Evolutionary conservation across 2,888 invertebrate genomes (phyloP), one percentile per base, ranked within the genome.

Genomic region (Miltochrista miniata): DNA sequence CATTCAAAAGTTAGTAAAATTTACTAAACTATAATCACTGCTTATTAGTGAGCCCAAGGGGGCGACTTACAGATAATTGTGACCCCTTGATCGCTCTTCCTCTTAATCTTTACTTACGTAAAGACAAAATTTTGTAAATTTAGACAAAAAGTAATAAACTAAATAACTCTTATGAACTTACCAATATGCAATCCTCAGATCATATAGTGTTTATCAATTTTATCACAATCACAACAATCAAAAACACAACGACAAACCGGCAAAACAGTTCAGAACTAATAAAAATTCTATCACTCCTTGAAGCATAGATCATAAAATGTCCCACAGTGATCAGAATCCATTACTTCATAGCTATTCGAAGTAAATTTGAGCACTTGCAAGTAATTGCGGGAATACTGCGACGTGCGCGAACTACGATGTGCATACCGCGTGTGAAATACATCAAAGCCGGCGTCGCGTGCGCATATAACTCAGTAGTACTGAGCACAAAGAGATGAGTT

Each of bases 381-480:
- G 63, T 65, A 63, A 68, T 68, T 65, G 66, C 53, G 49, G 34
- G 31, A 43, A 60, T 61, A 56, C 64, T 50, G 61, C 70, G 73
- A 70, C 79, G 79, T 78, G 79, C 75, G 71, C 65, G 51, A 63
- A 61, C 54, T 54, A 39, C 57, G 72, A 56, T 72, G 70, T 66
- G 66, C 66, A 45, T 52, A 50, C 60, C 57, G 54, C 74, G 71
- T 78, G 73, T 78, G 79, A 79, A 76, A 55, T 44, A 53, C 41
- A 39, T 9, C 51, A 51, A 42, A 37, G 51, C 50, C 51, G 52
- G 48, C 56, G 66, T 65, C 56, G 68, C 63, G 66, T 63, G 72
- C 65, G 58, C 67, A 70, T 57, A 64, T 61, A 51, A 62, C 52
- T 24, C 18, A 24, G 18, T 24, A 24, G 69, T 52, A 61, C 56